These are phyloP conservation scores for Hemaris fuciformis DNA, from an alignment of 2,888 invertebrate species.

Conservation along the genomic window DNA sequence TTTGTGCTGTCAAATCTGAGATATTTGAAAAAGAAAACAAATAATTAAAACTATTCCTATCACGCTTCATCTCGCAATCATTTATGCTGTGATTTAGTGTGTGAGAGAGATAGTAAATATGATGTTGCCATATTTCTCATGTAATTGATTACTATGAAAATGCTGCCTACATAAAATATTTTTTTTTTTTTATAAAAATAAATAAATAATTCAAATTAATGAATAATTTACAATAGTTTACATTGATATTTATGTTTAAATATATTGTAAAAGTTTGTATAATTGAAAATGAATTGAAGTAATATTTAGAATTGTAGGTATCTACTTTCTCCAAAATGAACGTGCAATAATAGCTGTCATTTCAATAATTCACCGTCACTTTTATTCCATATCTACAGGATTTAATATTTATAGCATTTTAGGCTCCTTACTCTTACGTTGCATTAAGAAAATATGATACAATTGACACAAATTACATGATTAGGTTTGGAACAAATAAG, in stretches of 20 bases:
- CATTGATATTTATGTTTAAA: too few species aligned
- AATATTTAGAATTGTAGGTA: not conserved
- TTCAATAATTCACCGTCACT: not conserved
- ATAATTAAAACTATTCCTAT: slow-evolving; percentile 68
- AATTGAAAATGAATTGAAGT: too few species aligned
- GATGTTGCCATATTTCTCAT: slow-evolving; percentile 42
- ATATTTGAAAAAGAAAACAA: slow-evolving; percentile 73
- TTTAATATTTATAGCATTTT: not conserved
- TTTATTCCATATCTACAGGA: not conserved
- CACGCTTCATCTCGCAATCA: slow-evolving; percentile 58
- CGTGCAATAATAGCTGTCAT: not conserved
- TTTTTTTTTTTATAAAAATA: too few species aligned
- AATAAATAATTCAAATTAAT: too few species aligned
- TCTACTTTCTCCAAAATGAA: not conserved
- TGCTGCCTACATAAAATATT: not conserved
- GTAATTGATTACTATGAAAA: slow-evolving; percentile 12
- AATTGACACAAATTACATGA: not conserved
- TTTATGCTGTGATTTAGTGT: slow-evolving; percentile 46
- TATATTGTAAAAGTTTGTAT: not conserved
- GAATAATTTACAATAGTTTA: too few species aligned
- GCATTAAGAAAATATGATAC: too few species aligned
- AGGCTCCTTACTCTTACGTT: not conserved
- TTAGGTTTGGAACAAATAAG: not conserved
- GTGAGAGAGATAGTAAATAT: slow-evolving; percentile 51
- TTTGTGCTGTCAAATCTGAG: slow-evolving; percentile 78